Evolutionary conservation across 2,113 vertebrate genomes (phyloP).

Genomic region (Rhabdomys dilectus): DNA sequence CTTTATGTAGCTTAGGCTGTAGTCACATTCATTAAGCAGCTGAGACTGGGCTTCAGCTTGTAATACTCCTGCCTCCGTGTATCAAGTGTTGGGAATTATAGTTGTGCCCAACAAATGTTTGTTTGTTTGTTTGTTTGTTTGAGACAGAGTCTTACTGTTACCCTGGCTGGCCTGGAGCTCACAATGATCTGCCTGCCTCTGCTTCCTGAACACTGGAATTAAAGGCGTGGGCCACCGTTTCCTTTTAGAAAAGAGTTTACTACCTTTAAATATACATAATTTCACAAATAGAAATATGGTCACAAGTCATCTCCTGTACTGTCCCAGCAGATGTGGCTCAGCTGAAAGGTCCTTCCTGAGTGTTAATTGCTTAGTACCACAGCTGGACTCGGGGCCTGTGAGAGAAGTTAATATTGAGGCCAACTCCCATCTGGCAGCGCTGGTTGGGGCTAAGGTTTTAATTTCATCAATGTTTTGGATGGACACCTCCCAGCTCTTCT

Average conservation of each 20-base stretch:
- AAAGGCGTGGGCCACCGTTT: neutral
- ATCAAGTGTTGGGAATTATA: neutral
- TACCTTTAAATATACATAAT: neutral
- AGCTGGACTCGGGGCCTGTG: neutral
- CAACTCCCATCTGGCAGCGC: neutral
- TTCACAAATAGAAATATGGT: neutral
- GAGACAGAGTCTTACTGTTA: neutral
- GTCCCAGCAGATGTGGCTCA: neutral
- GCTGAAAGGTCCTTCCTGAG: neutral
- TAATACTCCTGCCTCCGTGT: neutral
- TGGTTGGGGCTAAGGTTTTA: slow-evolving; percentile 8
- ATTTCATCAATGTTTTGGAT: slow-evolving; percentile 59
- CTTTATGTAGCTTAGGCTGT: neutral
- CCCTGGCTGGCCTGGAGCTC: neutral
- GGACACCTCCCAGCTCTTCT: slow-evolving; percentile 33
- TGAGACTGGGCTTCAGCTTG: neutral
- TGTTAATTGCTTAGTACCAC: neutral
- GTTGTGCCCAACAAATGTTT: neutral
- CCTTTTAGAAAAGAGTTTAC: neutral
- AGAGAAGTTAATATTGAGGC: neutral
- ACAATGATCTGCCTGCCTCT: neutral
- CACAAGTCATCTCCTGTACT: neutral
- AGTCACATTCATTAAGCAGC: neutral
- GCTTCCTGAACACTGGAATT: neutral
- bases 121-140: neutral